phyloP scores from a whole-genome alignment of 1,140 invertebrate genomes.

The Stratiolaelaps scimitus region DNA sequence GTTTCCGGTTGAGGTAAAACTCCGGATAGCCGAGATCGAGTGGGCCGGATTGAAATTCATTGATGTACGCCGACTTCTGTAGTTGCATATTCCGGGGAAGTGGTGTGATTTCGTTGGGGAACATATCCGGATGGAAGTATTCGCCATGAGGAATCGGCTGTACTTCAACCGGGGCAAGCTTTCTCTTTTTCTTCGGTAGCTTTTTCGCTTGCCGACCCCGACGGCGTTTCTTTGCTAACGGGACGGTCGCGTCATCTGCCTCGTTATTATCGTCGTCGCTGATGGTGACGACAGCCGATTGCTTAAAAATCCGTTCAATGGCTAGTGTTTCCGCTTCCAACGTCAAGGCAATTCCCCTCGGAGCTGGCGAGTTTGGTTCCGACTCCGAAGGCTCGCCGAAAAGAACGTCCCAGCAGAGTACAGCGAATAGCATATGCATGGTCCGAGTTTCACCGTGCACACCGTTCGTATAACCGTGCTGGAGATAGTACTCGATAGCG shows the following conservation, averaged over 20 bases:
- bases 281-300: no score
- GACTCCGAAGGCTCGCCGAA: not conserved
- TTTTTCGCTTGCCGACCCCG: not conserved
- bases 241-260: not conserved
- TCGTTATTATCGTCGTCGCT: not conserved
- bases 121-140: not conserved
- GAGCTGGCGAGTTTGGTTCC: not conserved
- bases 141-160: not conserved
- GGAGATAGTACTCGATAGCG: not conserved
- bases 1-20: constrained; percentile 11
- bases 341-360: not conserved
- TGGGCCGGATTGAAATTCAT: constrained; percentile 22
- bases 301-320: not conserved
- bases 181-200: not conserved
- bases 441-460: constrained; percentile 10
- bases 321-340: not conserved
- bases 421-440: constrained; percentile 8
- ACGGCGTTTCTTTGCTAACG: not conserved
- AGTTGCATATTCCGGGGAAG: not conserved
- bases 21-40: constrained; percentile 16
- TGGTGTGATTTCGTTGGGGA: not conserved
- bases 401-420: constrained; percentile 5
- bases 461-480: not conserved
- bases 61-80: not conserved
- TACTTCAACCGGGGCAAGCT: not conserved